Evolutionary conservation across 2,888 invertebrate genomes (phyloP), one percentile per base, ranked within the genome.

Genomic region (Heliothis peltigera): DNA sequence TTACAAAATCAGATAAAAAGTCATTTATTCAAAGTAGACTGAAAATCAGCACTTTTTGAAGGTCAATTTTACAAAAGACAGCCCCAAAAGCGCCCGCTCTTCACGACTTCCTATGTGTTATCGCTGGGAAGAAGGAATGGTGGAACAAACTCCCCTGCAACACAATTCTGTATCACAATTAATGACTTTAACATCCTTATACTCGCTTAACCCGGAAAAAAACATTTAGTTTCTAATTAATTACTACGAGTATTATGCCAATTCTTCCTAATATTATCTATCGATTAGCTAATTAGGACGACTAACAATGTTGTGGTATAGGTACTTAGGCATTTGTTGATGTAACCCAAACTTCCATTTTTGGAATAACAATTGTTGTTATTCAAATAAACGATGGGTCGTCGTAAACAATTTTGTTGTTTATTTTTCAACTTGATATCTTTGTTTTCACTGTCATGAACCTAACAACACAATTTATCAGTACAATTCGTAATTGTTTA

Each of bases 331-430:
- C 46, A 62, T 44, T 62, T 61, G 70, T 25, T 44, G 47, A 32
- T 28, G 10, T 44, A 28, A 70, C n/a, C 8, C 12, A 47, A 61
- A 47, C 63, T 62, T n/a, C 32, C 32, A 18, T 46, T 47, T 42
- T 51, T 44, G 28, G 54, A 44, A 32, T 22, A 54, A 35, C 15
- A 47, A n/a, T 42, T 32, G 28, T 66, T 57, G 19, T 48, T 51
- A 47, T 52, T 43, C n/a, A 42, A 55, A 32, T 32, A 44, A 44
- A 22, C 12, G 2, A 32, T 28, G 22, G 17, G 46, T 25, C 15
- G 32, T 42, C 43, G n/a, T n/a, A n/a, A 62, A 69, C 19, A 69
- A 57, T 58, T 47, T 25, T 32, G 35, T 28, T 51, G 49, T 51
- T 35, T 61, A 32, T 28, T 51, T 19, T 19, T 19, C 7, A 46